Evolutionary conservation across 2,888 invertebrate species (phyloP).

Genomic region (Serrognathus titanus): DNA sequence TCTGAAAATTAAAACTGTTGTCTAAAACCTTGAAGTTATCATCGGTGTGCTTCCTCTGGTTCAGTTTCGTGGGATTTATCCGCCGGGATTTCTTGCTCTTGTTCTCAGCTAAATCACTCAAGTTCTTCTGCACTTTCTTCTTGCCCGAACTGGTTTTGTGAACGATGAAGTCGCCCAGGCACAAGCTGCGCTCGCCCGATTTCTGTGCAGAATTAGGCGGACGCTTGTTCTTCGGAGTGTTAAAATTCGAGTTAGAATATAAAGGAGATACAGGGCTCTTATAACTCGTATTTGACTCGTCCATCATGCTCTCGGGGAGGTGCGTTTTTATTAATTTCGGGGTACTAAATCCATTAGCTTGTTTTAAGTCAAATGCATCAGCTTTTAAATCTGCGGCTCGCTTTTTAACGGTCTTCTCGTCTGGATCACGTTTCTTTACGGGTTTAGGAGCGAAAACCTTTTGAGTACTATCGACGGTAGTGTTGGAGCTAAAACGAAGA

Average conservation of each 20-base stretch:
- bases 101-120: conserved; percentile 9
- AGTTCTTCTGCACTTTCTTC: conserved; percentile 29
- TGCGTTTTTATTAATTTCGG: conserved; percentile 24
- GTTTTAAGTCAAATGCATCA: not conserved
- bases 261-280: conserved; percentile 38
- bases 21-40: conserved; percentile 26
- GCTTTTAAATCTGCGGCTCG: not conserved
- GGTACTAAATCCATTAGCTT: conserved; percentile 22
- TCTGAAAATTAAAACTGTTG: conserved; percentile 39
- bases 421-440: no score
- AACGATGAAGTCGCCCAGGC: conserved; percentile 44
- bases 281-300: conserved; percentile 15
- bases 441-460: no score
- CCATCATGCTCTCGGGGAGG: not conserved
- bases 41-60: conserved; percentile 26
- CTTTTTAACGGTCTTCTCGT: not conserved
- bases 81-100: conserved; percentile 40
- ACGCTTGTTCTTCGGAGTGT: conserved; percentile 23
- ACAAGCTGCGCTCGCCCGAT: conserved; percentile 27
- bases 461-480: no score
- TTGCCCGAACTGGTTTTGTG: conserved; percentile 27
- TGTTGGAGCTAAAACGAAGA: no score
- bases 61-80: conserved; percentile 54
- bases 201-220: conserved; percentile 6
- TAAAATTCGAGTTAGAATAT: conserved; percentile 27